Conservation (phyloP, 2,888 invertebrate species). For the Amblyjoppa proteus region DNA sequence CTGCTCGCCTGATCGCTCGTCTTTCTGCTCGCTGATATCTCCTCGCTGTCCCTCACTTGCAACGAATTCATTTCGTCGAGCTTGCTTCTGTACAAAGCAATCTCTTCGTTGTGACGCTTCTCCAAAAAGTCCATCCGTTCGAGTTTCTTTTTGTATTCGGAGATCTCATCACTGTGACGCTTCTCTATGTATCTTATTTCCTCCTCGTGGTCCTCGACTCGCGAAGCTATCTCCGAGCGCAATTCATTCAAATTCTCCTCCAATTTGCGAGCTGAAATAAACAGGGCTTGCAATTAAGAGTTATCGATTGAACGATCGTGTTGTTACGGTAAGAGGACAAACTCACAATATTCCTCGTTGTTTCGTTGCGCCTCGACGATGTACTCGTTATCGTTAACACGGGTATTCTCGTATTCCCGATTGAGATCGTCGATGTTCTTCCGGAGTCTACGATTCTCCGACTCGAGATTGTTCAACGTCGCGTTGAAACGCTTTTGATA, state of each 20-base stretch:
- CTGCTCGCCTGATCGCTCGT: background rate
- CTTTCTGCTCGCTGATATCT: background rate
- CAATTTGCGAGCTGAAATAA: slow-evolving; percentile 64
- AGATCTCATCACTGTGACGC: slow-evolving; percentile 62
- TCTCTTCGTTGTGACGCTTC: slow-evolving; percentile 31
- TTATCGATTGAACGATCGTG: background rate
- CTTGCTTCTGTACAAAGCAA: slow-evolving; percentile 28
- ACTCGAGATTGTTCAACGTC: slow-evolving; percentile 46
- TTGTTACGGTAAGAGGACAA: background rate
- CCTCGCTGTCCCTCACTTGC: background rate
- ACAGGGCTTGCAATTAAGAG: background rate
- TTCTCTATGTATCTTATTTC: slow-evolving; percentile 62
- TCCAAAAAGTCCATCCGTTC: slow-evolving; percentile 20
- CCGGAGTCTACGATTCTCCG: slow-evolving; percentile 49
- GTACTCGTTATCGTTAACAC: slow-evolving; percentile 26
- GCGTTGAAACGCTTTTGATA: slow-evolving; percentile 58
- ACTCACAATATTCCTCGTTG: slow-evolving; percentile 56
- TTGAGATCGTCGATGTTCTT: slow-evolving; percentile 21
- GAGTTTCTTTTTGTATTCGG: slow-evolving; percentile 59
- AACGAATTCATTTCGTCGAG: slow-evolving; percentile 1
- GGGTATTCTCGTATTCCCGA: slow-evolving; percentile 6
- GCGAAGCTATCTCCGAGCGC: slow-evolving; percentile 55
- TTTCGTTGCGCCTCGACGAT: slow-evolving; percentile 1
- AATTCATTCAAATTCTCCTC: slow-evolving; percentile 67
- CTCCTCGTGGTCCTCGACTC: slow-evolving; percentile 60